Percentiles rank a stretch among this genome's conserved stretches.
Evolutionary conservation across 2,113 vertebrate species (phyloP).

Genomic region (Aplodontia rufa): DNA sequence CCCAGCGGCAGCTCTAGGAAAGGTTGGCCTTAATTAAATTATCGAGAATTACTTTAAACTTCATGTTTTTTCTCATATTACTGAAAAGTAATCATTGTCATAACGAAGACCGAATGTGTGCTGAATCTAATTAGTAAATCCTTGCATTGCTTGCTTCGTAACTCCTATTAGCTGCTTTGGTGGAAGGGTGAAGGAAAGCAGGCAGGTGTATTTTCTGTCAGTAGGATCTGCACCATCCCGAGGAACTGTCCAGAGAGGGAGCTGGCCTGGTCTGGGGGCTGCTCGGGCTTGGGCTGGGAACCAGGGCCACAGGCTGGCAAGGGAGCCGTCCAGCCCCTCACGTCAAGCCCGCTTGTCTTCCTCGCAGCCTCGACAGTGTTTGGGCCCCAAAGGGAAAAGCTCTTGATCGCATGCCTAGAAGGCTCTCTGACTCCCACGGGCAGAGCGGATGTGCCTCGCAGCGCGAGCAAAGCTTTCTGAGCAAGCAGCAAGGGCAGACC

Average conservation of each 20-base stretch:
- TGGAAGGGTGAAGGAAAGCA: neutral
- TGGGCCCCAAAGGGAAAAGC: neutral
- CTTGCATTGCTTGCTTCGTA: conserved; percentile 9
- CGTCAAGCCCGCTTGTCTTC: neutral
- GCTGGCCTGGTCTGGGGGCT: too few relatives aligned
- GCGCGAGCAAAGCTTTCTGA: neutral
- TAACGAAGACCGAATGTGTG: conserved; percentile 47
- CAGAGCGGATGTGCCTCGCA: neutral
- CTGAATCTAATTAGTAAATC: conserved; percentile 40
- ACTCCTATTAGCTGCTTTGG: conserved; percentile 5
- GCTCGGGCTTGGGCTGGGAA: too few relatives aligned
- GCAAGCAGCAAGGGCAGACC: neutral
- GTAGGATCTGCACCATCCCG: rapidly evolving
- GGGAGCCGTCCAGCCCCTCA: rapidly evolving
- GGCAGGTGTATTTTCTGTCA: neutral
- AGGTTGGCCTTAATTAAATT: conserved; percentile 49
- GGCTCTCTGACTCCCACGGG: neutral
- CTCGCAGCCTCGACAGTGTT: neutral
- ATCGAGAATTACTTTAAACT: conserved; percentile 55
- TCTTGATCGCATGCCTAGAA: neutral
- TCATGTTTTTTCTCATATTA: conserved; percentile 37
- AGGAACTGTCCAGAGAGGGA: rapidly evolving
- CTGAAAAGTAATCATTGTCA: conserved; percentile 42
- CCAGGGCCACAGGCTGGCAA: rapidly evolving
- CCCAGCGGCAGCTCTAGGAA: neutral